Conservation (phyloP, 2,888 invertebrate genomes). For the Psylliodes chrysocephalus region DNA sequence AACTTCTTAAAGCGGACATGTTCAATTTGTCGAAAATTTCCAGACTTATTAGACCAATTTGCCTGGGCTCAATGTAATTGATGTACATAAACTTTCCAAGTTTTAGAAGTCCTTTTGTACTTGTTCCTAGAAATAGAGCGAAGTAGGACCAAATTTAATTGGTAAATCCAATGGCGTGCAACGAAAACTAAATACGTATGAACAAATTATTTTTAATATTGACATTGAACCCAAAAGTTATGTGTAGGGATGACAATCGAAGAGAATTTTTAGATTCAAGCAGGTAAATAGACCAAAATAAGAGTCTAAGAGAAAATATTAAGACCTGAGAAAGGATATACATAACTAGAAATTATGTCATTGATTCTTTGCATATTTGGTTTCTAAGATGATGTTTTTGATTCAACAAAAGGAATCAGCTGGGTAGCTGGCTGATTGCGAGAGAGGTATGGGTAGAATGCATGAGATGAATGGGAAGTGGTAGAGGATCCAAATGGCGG, state of each 20-base stretch:
- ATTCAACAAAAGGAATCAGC: too few species aligned
- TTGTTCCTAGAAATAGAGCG: not conserved
- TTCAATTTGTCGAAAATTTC: not conserved
- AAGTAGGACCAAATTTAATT: not conserved
- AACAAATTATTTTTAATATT: not conserved
- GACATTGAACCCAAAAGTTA: too few species aligned
- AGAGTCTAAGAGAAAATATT: not conserved
- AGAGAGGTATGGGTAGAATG: too few species aligned
- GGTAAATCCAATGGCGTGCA: not conserved
- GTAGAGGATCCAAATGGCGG: too few species aligned
- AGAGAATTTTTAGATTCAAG: too few species aligned
- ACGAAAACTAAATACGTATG: not conserved
- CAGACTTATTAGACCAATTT: constrained; percentile 6
- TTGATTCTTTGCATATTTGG: too few species aligned
- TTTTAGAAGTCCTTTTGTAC: not conserved
- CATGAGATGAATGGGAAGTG: too few species aligned
- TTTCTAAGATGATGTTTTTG: too few species aligned
- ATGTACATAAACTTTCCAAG: constrained; percentile 1
- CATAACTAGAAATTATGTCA: too few species aligned
- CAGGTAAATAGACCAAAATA: not conserved
- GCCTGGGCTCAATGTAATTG: not conserved
- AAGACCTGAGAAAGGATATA: not conserved
- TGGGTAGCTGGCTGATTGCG: too few species aligned
- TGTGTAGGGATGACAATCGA: too few species aligned
- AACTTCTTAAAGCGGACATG: not conserved